A percentile compares a stretch with the other conserved stretches of the same genome.
These are phyloP conservation scores for Nowickia ferox DNA, from an alignment of 2,888 invertebrate genomes.

Conservation along the genomic window DNA sequence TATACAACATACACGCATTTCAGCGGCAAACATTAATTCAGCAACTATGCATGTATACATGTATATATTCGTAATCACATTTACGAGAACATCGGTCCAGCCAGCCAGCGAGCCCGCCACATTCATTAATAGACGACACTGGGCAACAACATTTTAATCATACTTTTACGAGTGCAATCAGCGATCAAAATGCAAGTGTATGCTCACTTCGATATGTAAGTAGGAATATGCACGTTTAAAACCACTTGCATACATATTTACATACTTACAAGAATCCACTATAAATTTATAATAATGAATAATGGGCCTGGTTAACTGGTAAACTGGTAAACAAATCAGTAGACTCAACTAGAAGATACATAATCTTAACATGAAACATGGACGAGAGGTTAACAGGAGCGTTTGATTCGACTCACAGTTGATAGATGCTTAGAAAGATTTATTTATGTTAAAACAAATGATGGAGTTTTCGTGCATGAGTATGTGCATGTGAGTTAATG, in stretches of 20 bases:
- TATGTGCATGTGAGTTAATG: neutral
- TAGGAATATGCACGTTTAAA: neutral
- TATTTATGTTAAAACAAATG: constrained; percentile 30
- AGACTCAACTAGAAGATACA: constrained; percentile 28
- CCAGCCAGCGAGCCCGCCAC: constrained; percentile 26
- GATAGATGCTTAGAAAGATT: constrained; percentile 44
- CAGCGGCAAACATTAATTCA: constrained; percentile 31
- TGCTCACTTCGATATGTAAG: neutral
- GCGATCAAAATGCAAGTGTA: constrained; percentile 34
- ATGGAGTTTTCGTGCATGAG: neutral
- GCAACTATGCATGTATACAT: neutral
- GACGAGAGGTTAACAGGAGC: constrained; percentile 20
- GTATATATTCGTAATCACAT: neutral
- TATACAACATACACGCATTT: constrained; percentile 23
- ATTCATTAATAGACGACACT: constrained; percentile 58
- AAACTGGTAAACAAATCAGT: constrained; percentile 62
- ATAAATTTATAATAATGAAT: constrained; percentile 64
- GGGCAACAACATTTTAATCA: constrained; percentile 51
- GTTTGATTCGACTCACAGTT: neutral
- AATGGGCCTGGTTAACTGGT: constrained; percentile 59
- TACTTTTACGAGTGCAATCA: neutral
- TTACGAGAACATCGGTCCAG: constrained; percentile 5
- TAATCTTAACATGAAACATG: neutral
- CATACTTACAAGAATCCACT: constrained; percentile 32
- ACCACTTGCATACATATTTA: neutral